Percentiles rank a stretch among this genome's conserved stretches.
Conservation (phyloP, 2,888 invertebrate species). For the Catonia carolina region DNA sequence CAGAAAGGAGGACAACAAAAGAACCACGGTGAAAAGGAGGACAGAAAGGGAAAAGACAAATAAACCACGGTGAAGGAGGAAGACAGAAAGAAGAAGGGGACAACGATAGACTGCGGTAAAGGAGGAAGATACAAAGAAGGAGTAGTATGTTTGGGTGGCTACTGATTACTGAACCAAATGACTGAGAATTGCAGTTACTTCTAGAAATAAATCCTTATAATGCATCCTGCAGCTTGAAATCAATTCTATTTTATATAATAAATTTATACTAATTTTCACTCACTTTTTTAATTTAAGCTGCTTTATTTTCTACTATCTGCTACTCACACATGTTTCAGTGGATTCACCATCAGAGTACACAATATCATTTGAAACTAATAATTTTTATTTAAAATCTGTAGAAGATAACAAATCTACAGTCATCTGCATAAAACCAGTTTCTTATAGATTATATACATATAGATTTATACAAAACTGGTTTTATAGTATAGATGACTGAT, state of each 20-base stretch:
- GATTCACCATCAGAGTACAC: no score
- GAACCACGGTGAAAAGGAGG: not conserved
- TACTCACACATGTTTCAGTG: no score
- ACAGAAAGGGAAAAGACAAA: not conserved
- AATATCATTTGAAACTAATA: no score
- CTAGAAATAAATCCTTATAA: no score
- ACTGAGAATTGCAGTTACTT: not conserved
- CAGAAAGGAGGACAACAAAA: not conserved
- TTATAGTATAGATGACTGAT: no score
- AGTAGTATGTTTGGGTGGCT: not conserved
- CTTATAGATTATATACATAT: no score
- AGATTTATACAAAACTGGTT: no score
- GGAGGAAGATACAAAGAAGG: not conserved
- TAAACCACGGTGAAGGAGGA: not conserved
- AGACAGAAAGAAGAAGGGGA: not conserved
- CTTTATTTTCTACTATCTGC: no score
- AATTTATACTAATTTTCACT: not conserved
- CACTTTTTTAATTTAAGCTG: not conserved
- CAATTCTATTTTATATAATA: not conserved
- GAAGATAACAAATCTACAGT: no score
- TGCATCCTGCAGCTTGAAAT: no score
- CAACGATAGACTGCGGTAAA: not conserved
- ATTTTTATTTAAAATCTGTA: no score
- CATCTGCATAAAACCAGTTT: no score
- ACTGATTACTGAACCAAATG: not conserved